Evolutionary conservation across 2,888 invertebrate genomes (phyloP), one percentile per base, ranked within the genome.

Genomic region (Adela reaumurella): DNA sequence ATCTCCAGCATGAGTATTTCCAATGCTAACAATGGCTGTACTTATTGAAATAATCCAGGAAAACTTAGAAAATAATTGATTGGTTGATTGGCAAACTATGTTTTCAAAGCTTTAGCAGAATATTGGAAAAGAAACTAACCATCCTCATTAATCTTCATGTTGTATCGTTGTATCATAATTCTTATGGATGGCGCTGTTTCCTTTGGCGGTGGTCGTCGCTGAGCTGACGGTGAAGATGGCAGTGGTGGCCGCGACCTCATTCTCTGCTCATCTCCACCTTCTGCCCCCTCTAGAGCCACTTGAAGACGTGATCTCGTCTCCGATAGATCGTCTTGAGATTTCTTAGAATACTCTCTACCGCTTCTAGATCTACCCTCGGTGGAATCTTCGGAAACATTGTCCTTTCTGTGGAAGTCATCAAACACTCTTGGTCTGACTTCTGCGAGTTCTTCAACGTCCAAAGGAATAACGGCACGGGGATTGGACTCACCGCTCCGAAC

Each of bases 161-260:
- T 85, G 58, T 88, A 88, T 55, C 84, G 81, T 44, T 85, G 86
- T 58, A 88, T 84, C 86, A 88, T 89, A 49, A 86, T 79, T 44
- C 84, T 70, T 42, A 89, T 88, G 43, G 86, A 86, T 0, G 88
- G 87, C 1, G 88, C 84, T 17, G 86, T 83, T 59, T 87, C 87
- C 58, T 86, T 87, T 1, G 73, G 60, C 17, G 77, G 69, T 11
- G 73, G 73, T 52, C 74, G 76, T 24, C 78, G 65, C 57, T 84
- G 83, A 17, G 83, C 70, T n/a, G 81, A 78, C 11, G 86, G 86
- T 0, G 86, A 86, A 43, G 76, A 68, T 2, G 85, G 85, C 8
- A 86, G 62, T 0, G 85, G 85, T 6, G 86, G 84, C 50, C 74
- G 63, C 1, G 63, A 64, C 46, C 67, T 65, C 42, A 68, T 67